These are phyloP conservation scores for Petromus typicus DNA, from an alignment of 2,113 vertebrate species.

Conservation along the genomic window DNA sequence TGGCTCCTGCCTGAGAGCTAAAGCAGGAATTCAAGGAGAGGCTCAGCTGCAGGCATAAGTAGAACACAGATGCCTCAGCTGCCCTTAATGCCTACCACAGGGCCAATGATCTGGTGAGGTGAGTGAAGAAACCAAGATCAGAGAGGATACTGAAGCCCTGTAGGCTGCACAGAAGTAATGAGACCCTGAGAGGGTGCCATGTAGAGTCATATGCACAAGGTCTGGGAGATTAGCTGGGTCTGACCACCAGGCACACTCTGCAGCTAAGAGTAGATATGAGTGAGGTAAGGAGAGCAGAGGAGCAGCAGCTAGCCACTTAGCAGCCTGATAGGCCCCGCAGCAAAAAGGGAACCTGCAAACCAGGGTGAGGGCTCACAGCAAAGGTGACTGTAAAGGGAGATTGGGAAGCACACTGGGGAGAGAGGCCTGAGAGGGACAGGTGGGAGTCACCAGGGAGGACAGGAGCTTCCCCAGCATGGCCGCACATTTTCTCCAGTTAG, in stretches of 20 bases:
- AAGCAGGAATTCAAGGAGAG: not conserved
- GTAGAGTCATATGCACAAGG: too few relatives aligned
- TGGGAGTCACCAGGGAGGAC: not conserved
- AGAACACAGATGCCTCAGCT: too few relatives aligned
- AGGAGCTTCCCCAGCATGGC: not conserved
- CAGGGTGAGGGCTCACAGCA: not conserved
- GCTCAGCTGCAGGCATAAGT: too few relatives aligned
- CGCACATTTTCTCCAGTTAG: fast-evolving
- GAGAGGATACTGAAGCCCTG: not conserved
- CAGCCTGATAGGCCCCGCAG: not conserved
- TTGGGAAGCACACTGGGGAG: not conserved
- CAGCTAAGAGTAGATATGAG: not conserved
- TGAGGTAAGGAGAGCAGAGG: not conserved
- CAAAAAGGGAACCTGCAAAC: not conserved
- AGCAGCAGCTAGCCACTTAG: not conserved
- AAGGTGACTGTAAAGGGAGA: not conserved
- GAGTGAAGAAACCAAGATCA: not conserved
- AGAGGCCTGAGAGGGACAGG: not conserved
- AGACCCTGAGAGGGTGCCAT: not conserved
- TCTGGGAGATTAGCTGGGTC: fast-evolving
- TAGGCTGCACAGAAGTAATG: not conserved
- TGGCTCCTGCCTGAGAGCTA: fast-evolving
- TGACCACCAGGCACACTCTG: not conserved
- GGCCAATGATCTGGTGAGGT: too few relatives aligned
- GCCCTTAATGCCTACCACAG: not conserved